Evolutionary conservation across 2,797 vertebrate genomes (phyloP), one percentile per base, ranked within the genome.

Genomic region (Acestrorhynchus altus): DNA sequence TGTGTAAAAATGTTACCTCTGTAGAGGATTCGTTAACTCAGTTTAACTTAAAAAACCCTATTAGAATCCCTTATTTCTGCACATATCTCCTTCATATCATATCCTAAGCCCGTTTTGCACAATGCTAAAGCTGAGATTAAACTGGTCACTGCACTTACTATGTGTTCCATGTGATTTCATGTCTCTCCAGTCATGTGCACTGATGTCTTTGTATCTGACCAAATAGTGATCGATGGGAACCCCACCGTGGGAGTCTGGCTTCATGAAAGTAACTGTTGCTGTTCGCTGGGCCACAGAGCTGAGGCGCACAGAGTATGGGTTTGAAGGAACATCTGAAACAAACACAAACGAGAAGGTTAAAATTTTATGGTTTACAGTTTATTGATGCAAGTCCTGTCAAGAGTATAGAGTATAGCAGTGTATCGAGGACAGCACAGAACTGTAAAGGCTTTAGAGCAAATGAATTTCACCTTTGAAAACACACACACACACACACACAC

Each of bases 191-290:
- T 94, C 96, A 82, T 96, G 95, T 1, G 95, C 94, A 51, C 95
- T 86, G 39, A 94, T 90, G 83, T 98, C 97, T 89, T 97, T 98
- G 86, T 96, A 94, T 91, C 96, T 95, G 86, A 98, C 95, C 92
- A 98, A 94, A 87, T 98, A 99, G 90, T 96, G 96, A 86, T 96
- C 95, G 83, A 99, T 99, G 63, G 98, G 98, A 1, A 99, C 97
- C 0, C 98, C 98, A 0, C 98, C 98, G 1, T 99, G 98, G 0
- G 97, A 98, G 81, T 99, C 97, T 0, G 98, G 98, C 81, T 97
- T 99, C 85, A 93, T 96, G 92, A 99, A 99, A 0, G 93, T 94
- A 73, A 99, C 93, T 8, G 96, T 98, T 4, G 97, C 96, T 80
- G 93, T 86, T n/a, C 96, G 97, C 92, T 99, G 98, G 16, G 96